These are phyloP conservation scores for Macroramphosus scolopax DNA, from an alignment of 2,797 vertebrate species.

Conservation along the genomic window DNA sequence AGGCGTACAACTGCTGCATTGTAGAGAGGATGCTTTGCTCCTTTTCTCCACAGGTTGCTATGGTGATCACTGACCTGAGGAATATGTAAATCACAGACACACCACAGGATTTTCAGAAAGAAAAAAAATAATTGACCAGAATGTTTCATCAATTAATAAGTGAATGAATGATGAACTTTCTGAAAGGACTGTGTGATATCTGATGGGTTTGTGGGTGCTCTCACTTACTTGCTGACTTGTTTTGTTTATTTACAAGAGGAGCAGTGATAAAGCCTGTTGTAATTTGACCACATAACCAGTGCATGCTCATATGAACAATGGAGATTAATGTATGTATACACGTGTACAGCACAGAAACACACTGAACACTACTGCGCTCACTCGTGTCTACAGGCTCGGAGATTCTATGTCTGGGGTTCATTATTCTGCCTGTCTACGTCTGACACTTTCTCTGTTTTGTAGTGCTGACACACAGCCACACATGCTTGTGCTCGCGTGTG, in stretches of 20 bases:
- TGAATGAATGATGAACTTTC: not conserved
- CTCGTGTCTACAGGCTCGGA: constrained; percentile 12
- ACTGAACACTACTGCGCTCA: not conserved
- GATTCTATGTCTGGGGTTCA: constrained; percentile 11
- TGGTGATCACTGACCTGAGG: constrained; percentile 56
- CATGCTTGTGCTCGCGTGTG: constrained; percentile 3
- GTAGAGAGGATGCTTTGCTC: constrained; percentile 18
- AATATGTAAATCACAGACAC: constrained; percentile 49
- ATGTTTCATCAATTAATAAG: constrained; percentile 1
- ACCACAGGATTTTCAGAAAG: constrained; percentile 27
- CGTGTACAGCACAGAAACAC: not conserved
- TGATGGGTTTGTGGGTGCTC: no score
- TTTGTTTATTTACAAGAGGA: no score
- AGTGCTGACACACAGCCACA: not conserved
- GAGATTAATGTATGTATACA: not conserved
- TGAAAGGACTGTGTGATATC: not conserved
- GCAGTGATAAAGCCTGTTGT: constrained; percentile 13
- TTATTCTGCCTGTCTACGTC: no score
- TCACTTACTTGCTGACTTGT: no score
- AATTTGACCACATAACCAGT: constrained; percentile 4
- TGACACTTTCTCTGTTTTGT: constrained; percentile 5
- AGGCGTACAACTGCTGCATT: constrained; percentile 44
- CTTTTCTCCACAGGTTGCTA: constrained; percentile 57
- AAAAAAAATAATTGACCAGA: not conserved
- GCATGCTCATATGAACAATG: not conserved